Evolutionary conservation across 2,113 vertebrate genomes (phyloP), one percentile per base, ranked within the genome.

Genomic region (Osmerus eperlanus): DNA sequence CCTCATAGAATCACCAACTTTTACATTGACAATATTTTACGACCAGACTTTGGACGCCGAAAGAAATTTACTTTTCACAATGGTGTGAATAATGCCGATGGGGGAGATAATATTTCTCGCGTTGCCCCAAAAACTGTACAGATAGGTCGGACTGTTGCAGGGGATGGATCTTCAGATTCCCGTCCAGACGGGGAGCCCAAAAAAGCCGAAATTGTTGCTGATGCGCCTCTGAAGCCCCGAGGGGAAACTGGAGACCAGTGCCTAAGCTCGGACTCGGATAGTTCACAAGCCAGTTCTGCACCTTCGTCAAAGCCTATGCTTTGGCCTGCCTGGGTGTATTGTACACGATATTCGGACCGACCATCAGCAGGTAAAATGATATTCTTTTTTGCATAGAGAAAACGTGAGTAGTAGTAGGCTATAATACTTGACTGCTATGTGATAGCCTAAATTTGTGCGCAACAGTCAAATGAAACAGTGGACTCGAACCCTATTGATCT

Each of bases 291-390:
- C 88, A 80, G 87, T 80, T 84, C 91, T 72, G 86, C 88, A 75
- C 78, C 91, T 16, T 84, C 86, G 9, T 73, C 74, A 52, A 93
- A 95, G 74, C 91, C 92, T 65, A 95, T 96, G 94, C 91, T 97
- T 29, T 98, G 97, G 97, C 97, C 96, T 3, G 97, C 97, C 36
- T 98, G 97, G 97, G 97, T 98, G 63, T 98, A 98, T 83, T 98
- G 97, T 86, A 98, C 97, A 78, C 92, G 97, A 73, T 98, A 98
- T 87, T 98, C 97, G 15, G 97, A 98, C 90, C 92, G 97, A 64
- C 97, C 96, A 55, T 98, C 97, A 28, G 93, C 97, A 95, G 97
- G 96, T 98, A 92, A 75, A 51, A 36, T 41, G 1, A 51, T 58
- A 64, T 60, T 16, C 25, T 25, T 56, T 68, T 62, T 25, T 53